Conservation (phyloP, 2,797 vertebrate genomes). For the Cygnus olor region DNA sequence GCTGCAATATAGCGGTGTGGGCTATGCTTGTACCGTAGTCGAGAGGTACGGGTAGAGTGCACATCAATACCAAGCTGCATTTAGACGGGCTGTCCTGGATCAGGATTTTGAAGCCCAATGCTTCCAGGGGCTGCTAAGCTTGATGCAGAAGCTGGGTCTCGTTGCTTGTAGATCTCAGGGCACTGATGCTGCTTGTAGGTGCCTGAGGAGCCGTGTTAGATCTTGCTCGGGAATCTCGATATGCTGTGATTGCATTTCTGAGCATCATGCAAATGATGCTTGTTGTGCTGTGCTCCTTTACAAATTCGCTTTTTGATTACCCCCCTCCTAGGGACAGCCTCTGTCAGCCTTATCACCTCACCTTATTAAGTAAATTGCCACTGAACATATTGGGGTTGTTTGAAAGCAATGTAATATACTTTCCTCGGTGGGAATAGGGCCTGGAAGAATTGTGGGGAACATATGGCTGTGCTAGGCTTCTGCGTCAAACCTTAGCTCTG, state of each 20-base stretch:
- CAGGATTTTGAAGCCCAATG: background rate
- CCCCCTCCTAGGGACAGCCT: background rate
- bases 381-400: background rate
- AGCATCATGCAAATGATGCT: background rate
- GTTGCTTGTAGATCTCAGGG: background rate
- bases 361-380: background rate
- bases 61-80: rapidly evolving
- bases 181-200: background rate
- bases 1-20: background rate
- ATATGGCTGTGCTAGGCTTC: background rate
- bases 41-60: rapidly evolving
- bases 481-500: background rate
- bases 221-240: too few relatives aligned
- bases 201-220: rapidly evolving
- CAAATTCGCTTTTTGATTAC: background rate
- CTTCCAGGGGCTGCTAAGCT: background rate
- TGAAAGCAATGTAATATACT: background rate
- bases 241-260: background rate
- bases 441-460: background rate
- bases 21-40: background rate
- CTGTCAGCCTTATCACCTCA: background rate
- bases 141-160: background rate
- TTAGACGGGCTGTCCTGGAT: rapidly evolving
- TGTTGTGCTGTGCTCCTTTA: background rate
- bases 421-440: background rate